Conservation (phyloP, 2,113 vertebrate genomes). For the Notothenia coriiceps region DNA sequence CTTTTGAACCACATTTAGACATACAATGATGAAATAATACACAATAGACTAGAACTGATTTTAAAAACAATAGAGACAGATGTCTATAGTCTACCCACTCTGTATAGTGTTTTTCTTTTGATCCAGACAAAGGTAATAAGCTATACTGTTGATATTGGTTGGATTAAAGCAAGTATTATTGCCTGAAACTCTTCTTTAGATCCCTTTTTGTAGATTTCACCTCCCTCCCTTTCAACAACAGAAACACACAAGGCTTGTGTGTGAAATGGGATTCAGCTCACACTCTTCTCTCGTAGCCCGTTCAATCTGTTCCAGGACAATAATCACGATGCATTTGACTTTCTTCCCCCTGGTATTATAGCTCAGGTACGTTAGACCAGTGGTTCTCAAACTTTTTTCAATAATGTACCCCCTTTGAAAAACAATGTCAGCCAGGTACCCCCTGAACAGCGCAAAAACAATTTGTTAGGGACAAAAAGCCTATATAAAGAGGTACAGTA, state of each 20-base stretch:
- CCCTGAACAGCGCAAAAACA: too few species aligned
- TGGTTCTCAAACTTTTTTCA: too few species aligned
- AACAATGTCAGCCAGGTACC: too few species aligned
- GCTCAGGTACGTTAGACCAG: conserved; percentile 77
- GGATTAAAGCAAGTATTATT: conserved; percentile 54
- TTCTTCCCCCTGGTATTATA: conserved; percentile 90
- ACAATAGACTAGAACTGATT: background rate
- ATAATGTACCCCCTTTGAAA: too few species aligned
- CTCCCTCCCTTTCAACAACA: conserved; percentile 65
- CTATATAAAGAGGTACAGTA: too few species aligned
- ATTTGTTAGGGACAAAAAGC: too few species aligned
- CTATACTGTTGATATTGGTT: conserved; percentile 45
- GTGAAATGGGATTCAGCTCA: conserved; percentile 90
- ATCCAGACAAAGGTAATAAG: conserved; percentile 48
- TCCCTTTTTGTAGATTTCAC: conserved; percentile 72
- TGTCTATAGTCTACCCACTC: background rate
- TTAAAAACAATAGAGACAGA: conserved; percentile 11
- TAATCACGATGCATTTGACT: conserved; percentile 93
- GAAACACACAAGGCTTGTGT: conserved; percentile 82
- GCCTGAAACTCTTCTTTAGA: conserved; percentile 53
- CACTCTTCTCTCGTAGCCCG: conserved; percentile 87
- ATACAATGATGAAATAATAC: background rate
- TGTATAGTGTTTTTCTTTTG: conserved; percentile 39
- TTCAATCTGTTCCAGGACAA: conserved; percentile 94
- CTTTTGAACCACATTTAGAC: background rate